Evolutionary conservation across 2,888 invertebrate species (phyloP).

Genomic region (Apantesis nais): DNA sequence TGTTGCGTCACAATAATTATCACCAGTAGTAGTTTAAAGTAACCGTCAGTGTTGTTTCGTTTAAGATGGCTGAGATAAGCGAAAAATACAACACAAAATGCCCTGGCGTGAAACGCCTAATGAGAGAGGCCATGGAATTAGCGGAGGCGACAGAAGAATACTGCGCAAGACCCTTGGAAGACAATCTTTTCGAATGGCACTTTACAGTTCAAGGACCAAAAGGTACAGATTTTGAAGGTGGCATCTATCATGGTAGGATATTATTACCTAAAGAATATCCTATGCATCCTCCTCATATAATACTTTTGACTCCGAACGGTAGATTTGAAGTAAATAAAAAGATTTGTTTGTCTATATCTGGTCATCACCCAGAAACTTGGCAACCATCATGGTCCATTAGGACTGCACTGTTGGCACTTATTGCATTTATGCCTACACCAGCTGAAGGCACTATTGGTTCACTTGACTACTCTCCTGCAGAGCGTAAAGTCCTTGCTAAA

Average conservation of each 20-base stretch:
- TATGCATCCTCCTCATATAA: conserved; percentile 98
- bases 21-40: conserved; percentile 24
- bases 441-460: conserved; percentile 96
- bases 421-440: conserved; percentile 97
- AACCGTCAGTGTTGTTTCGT: conserved; percentile 34
- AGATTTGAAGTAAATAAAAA: conserved; percentile 97
- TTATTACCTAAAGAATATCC: conserved; percentile 97
- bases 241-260: conserved; percentile 96
- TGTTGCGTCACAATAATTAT: conserved; percentile 55
- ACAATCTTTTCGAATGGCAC: conserved; percentile 99
- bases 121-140: conserved; percentile 96
- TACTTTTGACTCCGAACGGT: conserved; percentile 96
- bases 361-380: conserved; percentile 99
- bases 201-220: conserved; percentile 96
- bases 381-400: conserved; percentile 98
- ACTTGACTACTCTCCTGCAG: conserved; percentile 94
- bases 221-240: conserved; percentile 95
- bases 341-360: conserved; percentile 97
- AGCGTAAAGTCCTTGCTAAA: conserved; percentile 91
- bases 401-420: conserved; percentile 95
- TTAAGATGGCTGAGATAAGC: conserved; percentile 73
- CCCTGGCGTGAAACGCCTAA: conserved; percentile 95
- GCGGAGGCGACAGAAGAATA: conserved; percentile 95
- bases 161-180: conserved; percentile 95
- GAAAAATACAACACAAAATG: conserved; percentile 83